phyloP scores from a whole-genome alignment of 2,888 invertebrate genomes.

The Tribolium freemani region DNA sequence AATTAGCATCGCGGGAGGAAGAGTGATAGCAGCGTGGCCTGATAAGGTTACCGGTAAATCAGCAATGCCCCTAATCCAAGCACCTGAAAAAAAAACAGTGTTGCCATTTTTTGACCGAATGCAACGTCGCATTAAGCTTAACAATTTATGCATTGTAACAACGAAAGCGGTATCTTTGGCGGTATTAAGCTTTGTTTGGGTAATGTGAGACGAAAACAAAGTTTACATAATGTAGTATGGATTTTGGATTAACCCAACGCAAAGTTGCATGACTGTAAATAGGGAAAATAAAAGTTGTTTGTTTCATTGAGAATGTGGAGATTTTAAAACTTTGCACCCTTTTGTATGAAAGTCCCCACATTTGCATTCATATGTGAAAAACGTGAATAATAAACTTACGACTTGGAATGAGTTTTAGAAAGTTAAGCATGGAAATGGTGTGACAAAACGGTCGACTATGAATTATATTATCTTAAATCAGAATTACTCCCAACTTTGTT shows the following conservation, averaged over 20 bases:
- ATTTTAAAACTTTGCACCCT: no score
- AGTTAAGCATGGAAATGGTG: not conserved
- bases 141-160: not conserved
- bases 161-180: no score
- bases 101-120: not conserved
- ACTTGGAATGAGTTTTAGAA: not conserved
- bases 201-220: not conserved
- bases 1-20: conserved; percentile 66
- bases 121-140: not conserved
- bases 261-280: not conserved
- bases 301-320: no score
- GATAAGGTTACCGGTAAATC: conserved; percentile 76
- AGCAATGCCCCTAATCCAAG: conserved; percentile 76
- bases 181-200: not conserved
- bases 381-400: no score
- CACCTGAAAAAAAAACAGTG: conserved; percentile 53
- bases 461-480: no score
- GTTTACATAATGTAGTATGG: not conserved
- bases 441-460: not conserved
- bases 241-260: not conserved
- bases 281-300: no score
- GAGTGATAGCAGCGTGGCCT: conserved; percentile 70
- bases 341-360: no score
- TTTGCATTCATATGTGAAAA: no score
- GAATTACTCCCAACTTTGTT: no score